phyloP scores from a whole-genome alignment of 2,797 vertebrate species.

The Atherinosoma microstoma region DNA sequence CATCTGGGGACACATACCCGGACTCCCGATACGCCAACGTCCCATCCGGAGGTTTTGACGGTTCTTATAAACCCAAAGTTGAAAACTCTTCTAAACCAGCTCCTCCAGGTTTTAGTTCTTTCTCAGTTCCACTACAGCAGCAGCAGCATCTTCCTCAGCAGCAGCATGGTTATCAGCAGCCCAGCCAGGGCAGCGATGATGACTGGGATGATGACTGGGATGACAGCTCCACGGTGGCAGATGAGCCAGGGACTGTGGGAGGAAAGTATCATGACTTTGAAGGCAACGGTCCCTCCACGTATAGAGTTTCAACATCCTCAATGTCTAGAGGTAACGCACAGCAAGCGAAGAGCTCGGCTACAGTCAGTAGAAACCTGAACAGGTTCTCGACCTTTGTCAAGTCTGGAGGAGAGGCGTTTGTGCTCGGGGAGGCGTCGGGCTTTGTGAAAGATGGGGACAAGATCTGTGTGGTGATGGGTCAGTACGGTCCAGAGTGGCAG shows the following conservation, averaged over 20 bases:
- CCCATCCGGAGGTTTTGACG: conserved; percentile 79
- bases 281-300: conserved; percentile 87
- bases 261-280: conserved; percentile 84
- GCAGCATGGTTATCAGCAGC: conserved; percentile 74
- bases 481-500: conserved; percentile 94
- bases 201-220: conserved; percentile 99
- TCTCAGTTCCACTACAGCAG: conserved; percentile 61
- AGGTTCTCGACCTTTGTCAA: conserved; percentile 97
- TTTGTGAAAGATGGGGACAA: conserved; percentile 97
- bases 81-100: conserved; percentile 75
- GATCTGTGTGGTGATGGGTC: conserved; percentile 92
- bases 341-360: conserved; percentile 91
- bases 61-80: conserved; percentile 61
- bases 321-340: conserved; percentile 73
- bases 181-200: conserved; percentile 90
- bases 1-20: conserved; percentile 70
- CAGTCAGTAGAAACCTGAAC: conserved; percentile 94
- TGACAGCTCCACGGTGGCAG: conserved; percentile 93
- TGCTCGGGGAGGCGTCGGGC: conserved; percentile 91
- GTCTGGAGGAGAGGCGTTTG: conserved; percentile 95
- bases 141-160: conserved; percentile 58
- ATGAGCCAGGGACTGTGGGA: conserved; percentile 87
- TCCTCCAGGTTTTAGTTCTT: conserved; percentile 55
- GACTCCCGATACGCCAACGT: conserved; percentile 86
- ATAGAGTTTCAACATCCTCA: conserved; percentile 87